Percentiles rank a stretch among this genome's conserved stretches.
phyloP scores from a whole-genome alignment of 1,140 invertebrate species.

The Drosophila azteca region DNA sequence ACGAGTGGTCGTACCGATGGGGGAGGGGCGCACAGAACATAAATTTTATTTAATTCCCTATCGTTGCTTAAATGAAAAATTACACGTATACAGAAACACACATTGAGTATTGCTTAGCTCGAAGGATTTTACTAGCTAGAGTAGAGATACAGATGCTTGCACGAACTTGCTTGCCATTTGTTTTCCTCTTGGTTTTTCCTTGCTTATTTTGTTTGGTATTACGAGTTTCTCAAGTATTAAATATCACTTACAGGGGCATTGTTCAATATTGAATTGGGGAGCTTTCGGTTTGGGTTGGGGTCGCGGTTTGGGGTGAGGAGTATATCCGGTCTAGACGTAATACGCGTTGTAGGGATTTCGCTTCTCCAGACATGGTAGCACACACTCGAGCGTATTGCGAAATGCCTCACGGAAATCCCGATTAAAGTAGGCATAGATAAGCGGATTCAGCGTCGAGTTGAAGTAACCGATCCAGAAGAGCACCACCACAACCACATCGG shows the following conservation, averaged over 20 bases:
- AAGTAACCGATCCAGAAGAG: slow-evolving; percentile 95
- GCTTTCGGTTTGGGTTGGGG: not conserved
- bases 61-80: slow-evolving; percentile 51
- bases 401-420: slow-evolving; percentile 98
- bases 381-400: slow-evolving; percentile 94
- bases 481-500: slow-evolving; percentile 91
- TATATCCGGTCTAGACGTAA: slow-evolving; percentile 81
- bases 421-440: slow-evolving; percentile 99
- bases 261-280: slow-evolving; percentile 31
- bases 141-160: slow-evolving; percentile 16
- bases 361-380: slow-evolving; percentile 88
- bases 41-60: slow-evolving; percentile 54
- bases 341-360: slow-evolving; percentile 85
- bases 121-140: slow-evolving; percentile 53
- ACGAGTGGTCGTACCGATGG: slow-evolving; percentile 10
- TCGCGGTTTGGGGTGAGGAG: too few relatives aligned
- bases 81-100: slow-evolving; percentile 69
- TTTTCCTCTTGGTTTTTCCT: slow-evolving; percentile 9
- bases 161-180: slow-evolving; percentile 9
- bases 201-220: slow-evolving; percentile 24
- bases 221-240: slow-evolving; percentile 54
- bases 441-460: slow-evolving; percentile 98
- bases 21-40: slow-evolving; percentile 31
- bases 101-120: slow-evolving; percentile 74
- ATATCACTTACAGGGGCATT: slow-evolving; percentile 63